Base-by-base conservation (phyloP, 2,797 vertebrate species). In the Smutsia temminckii region DNA sequence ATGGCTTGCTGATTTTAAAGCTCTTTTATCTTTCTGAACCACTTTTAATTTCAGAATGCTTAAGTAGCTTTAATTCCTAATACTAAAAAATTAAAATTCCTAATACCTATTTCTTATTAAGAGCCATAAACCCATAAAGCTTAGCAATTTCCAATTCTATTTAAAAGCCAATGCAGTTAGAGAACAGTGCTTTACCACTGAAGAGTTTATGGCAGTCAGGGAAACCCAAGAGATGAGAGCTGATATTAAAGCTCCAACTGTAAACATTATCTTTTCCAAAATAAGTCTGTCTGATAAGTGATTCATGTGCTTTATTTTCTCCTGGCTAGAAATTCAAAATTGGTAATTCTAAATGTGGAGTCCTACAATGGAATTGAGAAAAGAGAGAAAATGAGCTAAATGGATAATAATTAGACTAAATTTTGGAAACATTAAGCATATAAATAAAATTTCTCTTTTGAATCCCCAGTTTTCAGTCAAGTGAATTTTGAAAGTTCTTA, bases 21-120 rank as follows among this genome's bases (percentile, higher is more conserved):
- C 86, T 57, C 95, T 97, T 97, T 98, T 97, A 98, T 98, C 97
- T 98, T 97, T 97, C 75, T 96, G 90, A 91, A 97, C 81, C 89
- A 94, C 88, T 97, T 98, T 96, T 96, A 97, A 97, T 97, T 96
- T 97, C 79, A 96, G 89, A 95, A 95, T 97, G 57, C 71, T 96
- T 97, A 98, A 97, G 96, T 96, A 96, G 83, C 95, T 98, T 97
- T 98, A 95, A 95, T 97, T 97, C 85, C 68, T 97, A 96, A 95
- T 98, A 97, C 96, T 97, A 53, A 94, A 97, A 97, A 92, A 57
- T 51, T 86, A 95, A 95, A 97, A 95, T 78, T 96, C 72, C n/a
- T 98, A 96, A 96, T 97, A 84, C 89, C 25, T 95, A 6, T 93
- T 97, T 97, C 91, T 95, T 97, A 85, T 92, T 97, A 96, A 96